Evolutionary conservation across 1,140 invertebrate genomes (phyloP).

Genomic region (Drosophila asahinai): DNA sequence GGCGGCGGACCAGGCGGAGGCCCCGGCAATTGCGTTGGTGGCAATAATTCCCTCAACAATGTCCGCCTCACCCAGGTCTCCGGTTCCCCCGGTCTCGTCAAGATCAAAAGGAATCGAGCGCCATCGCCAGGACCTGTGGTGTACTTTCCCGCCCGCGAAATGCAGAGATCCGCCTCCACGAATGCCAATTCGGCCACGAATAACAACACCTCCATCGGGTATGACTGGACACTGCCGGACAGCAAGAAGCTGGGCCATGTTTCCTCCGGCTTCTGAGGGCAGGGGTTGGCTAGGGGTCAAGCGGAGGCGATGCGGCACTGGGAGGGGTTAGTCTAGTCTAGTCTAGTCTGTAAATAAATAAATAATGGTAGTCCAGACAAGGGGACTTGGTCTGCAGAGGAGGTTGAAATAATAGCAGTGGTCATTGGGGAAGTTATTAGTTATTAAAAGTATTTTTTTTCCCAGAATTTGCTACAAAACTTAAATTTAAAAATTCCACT

Average conservation of each 20-base stretch:
- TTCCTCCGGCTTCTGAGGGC: constrained; percentile 74
- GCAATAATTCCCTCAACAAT: constrained; percentile 78
- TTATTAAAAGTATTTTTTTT: neutral
- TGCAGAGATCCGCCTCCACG: constrained; percentile 72
- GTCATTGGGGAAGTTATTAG: too few relatives aligned
- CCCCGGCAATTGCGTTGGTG: constrained; percentile 83
- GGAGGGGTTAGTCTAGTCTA: constrained; percentile 21
- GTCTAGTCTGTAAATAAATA: constrained; percentile 37
- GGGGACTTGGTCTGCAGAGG: neutral
- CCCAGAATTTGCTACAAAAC: neutral
- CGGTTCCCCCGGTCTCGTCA: constrained; percentile 73
- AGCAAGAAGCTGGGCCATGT: constrained; percentile 74
- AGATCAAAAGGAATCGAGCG: constrained; percentile 80
- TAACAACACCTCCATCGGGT: constrained; percentile 75
- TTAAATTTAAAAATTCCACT: too few relatives aligned
- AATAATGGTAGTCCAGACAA: neutral
- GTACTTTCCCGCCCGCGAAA: constrained; percentile 87
- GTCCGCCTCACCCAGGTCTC: constrained; percentile 73
- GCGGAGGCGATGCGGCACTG: constrained; percentile 6
- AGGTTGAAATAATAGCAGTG: constrained; percentile 10
- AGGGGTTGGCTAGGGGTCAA: constrained; percentile 9
- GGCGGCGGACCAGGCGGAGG: constrained; percentile 81
- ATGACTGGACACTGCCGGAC: constrained; percentile 73
- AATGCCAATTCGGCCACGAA: constrained; percentile 69
- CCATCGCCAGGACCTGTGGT: constrained; percentile 88